phyloP scores from a whole-genome alignment of 2,113 vertebrate species.

The Opisthocomus hoazin region DNA sequence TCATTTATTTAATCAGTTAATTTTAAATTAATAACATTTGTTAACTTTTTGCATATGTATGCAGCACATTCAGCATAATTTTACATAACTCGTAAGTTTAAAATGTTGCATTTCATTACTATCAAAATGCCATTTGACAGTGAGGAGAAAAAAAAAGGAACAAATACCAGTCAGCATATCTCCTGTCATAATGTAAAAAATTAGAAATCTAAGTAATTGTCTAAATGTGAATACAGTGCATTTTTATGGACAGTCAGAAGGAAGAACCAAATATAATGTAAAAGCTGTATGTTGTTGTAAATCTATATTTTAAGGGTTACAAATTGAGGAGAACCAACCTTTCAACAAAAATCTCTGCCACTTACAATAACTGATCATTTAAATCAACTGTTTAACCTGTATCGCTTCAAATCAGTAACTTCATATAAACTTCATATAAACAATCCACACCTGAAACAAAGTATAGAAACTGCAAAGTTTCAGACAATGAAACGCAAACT shows the following conservation, averaged over 20 bases:
- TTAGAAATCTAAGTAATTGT: neutral
- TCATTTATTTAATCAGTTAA: conserved; percentile 53
- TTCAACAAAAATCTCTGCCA: neutral
- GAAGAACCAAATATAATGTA: neutral
- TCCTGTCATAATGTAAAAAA: neutral
- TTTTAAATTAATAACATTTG: conserved; percentile 59
- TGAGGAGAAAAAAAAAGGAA: neutral
- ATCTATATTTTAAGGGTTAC: neutral
- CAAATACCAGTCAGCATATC: conserved; percentile 17
- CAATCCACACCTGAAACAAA: neutral
- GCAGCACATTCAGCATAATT: conserved; percentile 45
- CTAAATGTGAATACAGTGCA: neutral
- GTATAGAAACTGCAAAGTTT: neutral
- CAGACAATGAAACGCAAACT: neutral
- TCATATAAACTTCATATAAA: neutral
- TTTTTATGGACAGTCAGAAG: neutral
- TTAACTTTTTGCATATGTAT: conserved; percentile 45
- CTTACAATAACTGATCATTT: neutral
- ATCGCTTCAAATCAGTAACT: neutral
- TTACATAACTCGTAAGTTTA: conserved; percentile 17
- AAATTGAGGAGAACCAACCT: neutral
- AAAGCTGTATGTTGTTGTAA: neutral
- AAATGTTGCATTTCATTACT: conserved; percentile 30
- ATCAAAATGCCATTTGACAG: conserved; percentile 16
- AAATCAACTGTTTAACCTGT: neutral